Evolutionary conservation across 1,140 invertebrate genomes (phyloP).

Genomic region (Apis dorsata): DNA sequence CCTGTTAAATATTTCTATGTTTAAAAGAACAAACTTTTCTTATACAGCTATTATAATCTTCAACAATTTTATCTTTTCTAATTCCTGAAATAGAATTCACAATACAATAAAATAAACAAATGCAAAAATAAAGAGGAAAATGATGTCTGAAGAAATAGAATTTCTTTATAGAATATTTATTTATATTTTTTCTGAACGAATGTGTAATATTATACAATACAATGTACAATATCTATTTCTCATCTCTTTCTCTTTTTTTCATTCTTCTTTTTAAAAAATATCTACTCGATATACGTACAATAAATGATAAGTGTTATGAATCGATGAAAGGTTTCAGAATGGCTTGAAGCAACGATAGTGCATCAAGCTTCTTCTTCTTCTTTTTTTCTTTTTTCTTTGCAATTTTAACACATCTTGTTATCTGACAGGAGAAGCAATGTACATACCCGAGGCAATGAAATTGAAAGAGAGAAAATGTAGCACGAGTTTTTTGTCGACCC

Average conservation of each 20-base stretch:
- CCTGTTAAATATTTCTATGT: too few relatives aligned
- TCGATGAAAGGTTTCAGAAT: slow-evolving; percentile 1
- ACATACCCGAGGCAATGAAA: slow-evolving; percentile 2
- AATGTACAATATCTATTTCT: too few relatives aligned
- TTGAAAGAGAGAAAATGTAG: neutral
- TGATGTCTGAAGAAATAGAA: too few relatives aligned
- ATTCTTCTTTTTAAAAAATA: neutral
- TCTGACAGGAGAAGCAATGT: neutral
- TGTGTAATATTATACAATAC: neutral
- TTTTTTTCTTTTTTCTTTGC: neutral
- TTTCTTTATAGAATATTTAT: too few relatives aligned
- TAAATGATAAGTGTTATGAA: neutral
- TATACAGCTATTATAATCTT: too few relatives aligned
- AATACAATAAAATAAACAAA: too few relatives aligned
- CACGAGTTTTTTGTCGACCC: too few relatives aligned
- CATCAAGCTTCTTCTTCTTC: neutral
- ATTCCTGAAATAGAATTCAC: too few relatives aligned
- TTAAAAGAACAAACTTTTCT: too few relatives aligned
- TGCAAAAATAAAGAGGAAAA: too few relatives aligned
- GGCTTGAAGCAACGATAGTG: neutral
- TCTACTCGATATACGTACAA: neutral
- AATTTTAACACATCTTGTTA: slow-evolving; percentile 21
- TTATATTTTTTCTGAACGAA: neutral
- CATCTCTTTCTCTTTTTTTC: too few relatives aligned
- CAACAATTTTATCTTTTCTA: too few relatives aligned